Conservation (phyloP, 2,888 invertebrate species). For the Thera britannica region DNA sequence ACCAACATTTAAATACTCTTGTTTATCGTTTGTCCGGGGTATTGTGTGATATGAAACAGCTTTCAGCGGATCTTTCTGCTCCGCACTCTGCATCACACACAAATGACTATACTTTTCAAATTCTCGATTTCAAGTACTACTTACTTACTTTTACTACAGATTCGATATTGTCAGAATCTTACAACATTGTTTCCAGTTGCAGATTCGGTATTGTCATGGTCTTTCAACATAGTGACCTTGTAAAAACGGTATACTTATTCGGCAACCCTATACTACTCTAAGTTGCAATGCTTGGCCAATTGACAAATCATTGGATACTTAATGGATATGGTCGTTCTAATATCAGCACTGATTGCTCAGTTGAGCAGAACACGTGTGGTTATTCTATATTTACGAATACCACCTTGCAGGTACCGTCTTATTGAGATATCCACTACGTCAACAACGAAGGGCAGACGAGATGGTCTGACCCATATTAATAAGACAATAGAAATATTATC, state of each 20-base stretch:
- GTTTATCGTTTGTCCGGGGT: neutral
- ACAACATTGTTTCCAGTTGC: no score
- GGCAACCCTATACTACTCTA: constrained; percentile 44
- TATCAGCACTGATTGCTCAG: constrained; percentile 47
- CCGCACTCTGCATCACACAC: no score
- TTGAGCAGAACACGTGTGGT: constrained; percentile 27
- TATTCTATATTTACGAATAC: constrained; percentile 13
- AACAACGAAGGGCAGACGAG: neutral
- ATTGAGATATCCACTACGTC: constrained; percentile 6
- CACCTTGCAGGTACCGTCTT: neutral
- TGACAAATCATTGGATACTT: constrained; percentile 58
- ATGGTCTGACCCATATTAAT: no score
- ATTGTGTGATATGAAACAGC: no score
- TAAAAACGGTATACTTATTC: neutral
- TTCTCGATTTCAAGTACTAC: no score
- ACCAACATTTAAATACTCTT: neutral
- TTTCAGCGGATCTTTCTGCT: no score
- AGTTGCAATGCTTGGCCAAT: constrained; percentile 61
- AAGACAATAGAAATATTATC: no score
- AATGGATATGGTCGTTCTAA: constrained; percentile 55
- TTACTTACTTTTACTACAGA: no score
- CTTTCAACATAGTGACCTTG: constrained; percentile 3
- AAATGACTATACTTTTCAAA: no score
- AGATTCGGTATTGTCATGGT: neutral
- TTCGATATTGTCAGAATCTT: no score